Percentiles rank a stretch among this genome's conserved stretches.
phyloP scores from a whole-genome alignment of 1,140 invertebrate species.

The Drosophila murphyi region DNA sequence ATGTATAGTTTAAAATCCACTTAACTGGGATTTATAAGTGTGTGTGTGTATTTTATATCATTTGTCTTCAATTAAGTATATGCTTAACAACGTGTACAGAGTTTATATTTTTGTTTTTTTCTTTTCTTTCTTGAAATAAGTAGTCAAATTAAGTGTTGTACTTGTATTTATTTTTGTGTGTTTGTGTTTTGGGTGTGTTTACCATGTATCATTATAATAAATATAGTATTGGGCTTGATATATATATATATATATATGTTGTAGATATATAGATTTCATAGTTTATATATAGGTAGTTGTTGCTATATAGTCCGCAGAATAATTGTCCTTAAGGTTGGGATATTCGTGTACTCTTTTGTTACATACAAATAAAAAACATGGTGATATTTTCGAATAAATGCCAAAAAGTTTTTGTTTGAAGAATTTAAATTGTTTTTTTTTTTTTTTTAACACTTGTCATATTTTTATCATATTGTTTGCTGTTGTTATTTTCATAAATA shows the following conservation, averaged over 20 bases:
- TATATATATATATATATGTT: conserved; percentile 35
- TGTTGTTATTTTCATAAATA: conserved; percentile 13
- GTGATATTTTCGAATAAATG: conserved; percentile 70
- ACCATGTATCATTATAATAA: conserved; percentile 34
- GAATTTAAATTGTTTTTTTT: conserved; percentile 17
- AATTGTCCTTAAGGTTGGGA: conserved; percentile 75
- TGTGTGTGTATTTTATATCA: conserved; percentile 42
- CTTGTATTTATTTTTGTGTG: conserved; percentile 63
- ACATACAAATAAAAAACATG: conserved; percentile 40
- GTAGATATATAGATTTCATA: conserved; percentile 36
- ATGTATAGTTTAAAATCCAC: conserved; percentile 39
- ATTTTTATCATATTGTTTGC: conserved; percentile 22
- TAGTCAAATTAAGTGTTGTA: conserved; percentile 61
- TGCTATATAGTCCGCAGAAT: conserved; percentile 62
- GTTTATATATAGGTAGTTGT: conserved; percentile 50
- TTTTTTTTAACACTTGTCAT: conserved; percentile 22
- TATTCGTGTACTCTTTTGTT: conserved; percentile 64
- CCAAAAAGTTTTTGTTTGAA: conserved; percentile 36
- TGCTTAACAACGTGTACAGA: conserved; percentile 56
- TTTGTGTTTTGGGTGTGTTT: conserved; percentile 45
- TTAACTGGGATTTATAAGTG: conserved; percentile 53
- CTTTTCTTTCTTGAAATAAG: conserved; percentile 48
- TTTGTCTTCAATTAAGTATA: conserved; percentile 22
- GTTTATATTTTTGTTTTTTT: conserved; percentile 25
- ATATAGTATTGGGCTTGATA: conserved; percentile 23